These are phyloP conservation scores for Drosophila yakuba DNA, from an alignment of 1,140 invertebrate species.

Conservation along the genomic window DNA sequence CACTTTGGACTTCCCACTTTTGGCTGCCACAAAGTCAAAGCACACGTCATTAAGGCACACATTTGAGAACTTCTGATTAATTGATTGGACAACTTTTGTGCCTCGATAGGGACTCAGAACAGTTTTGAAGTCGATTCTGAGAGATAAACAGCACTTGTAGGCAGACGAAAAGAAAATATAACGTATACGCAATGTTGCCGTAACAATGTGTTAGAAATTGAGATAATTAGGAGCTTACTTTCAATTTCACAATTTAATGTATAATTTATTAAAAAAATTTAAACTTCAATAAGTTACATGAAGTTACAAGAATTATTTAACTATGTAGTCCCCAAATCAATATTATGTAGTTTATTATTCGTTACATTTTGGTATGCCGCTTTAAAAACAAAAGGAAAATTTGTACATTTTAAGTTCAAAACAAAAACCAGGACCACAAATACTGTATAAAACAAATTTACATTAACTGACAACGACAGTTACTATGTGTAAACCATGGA, in stretches of 20 bases:
- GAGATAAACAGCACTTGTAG: neutral
- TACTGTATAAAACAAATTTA: slow-evolving; percentile 42
- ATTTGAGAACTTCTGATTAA: slow-evolving; percentile 53
- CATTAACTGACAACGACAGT: slow-evolving; percentile 49
- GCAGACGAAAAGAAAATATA: neutral
- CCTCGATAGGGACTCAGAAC: neutral
- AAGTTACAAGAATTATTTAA: too few species aligned
- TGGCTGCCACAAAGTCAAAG: slow-evolving; percentile 48
- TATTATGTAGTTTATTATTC: neutral
- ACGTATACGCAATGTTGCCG: slow-evolving; percentile 28
- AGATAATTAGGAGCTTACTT: neutral
- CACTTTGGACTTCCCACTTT: neutral
- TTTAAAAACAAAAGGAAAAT: neutral
- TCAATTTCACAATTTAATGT: too few species aligned
- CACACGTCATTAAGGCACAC: slow-evolving; percentile 34
- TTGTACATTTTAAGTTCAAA: neutral
- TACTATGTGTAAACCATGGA: slow-evolving; percentile 46
- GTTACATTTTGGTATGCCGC: neutral
- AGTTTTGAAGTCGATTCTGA: slow-evolving; percentile 2
- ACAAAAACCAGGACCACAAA: slow-evolving; percentile 31
- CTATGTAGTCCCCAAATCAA: neutral
- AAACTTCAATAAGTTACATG: too few species aligned
- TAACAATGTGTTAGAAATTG: neutral
- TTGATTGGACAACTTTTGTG: slow-evolving; percentile 54
- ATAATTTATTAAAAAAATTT: too few species aligned